Base-by-base conservation (phyloP, 2,797 vertebrate species). In the Leptodactylus fallax region DNA sequence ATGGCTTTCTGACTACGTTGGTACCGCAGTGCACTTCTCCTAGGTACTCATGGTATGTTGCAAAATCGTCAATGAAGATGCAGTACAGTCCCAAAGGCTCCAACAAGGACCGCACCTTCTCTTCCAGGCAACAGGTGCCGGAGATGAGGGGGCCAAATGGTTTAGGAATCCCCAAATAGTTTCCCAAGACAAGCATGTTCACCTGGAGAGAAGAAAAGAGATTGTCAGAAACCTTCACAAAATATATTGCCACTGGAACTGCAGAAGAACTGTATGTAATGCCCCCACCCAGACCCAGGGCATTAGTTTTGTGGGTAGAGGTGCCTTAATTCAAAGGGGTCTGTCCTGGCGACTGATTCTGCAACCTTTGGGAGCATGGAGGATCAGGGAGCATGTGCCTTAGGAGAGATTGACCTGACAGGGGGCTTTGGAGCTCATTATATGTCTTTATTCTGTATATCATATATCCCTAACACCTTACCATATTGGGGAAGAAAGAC, bases 21-120 rank as follows among this genome's bases (percentile, higher is more conserved):
- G 97, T 97, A 69, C 97, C 97, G 0, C 97, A 97, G 93, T 97
- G 97, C 84, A 98, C 95, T 90, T 97, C 97, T 0, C 97, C 97
- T 2, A 92, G 76, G 19, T 90, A 84, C 81, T 94, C 87, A 94
- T 98, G 97, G 92, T 98, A 98, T 0, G 96, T 89, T 17, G 94
- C 83, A n/a, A 96, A 97, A 92, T 97, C 95, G 0, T 98, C 95
- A 0, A 97, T 96, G 93, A 97, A 98, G 4, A 89, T 93, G 91
- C 97, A 97, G 55, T 2, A 90, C 25, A 97, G 96, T 14, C 95
- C 96, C 89, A 98, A 94, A 0, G 91, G 93, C 90, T 95, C 93
- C 93, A 98, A 90, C 90, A 97, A 93, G 3, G 94, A 93, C 76
- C 92, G 86, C 91, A 97, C 94, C 93, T 95, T 93, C 4, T 94